Percentiles rank a stretch among this genome's conserved stretches.
phyloP scores from a whole-genome alignment of 1,140 invertebrate species.

The Melanaphis sacchari region DNA sequence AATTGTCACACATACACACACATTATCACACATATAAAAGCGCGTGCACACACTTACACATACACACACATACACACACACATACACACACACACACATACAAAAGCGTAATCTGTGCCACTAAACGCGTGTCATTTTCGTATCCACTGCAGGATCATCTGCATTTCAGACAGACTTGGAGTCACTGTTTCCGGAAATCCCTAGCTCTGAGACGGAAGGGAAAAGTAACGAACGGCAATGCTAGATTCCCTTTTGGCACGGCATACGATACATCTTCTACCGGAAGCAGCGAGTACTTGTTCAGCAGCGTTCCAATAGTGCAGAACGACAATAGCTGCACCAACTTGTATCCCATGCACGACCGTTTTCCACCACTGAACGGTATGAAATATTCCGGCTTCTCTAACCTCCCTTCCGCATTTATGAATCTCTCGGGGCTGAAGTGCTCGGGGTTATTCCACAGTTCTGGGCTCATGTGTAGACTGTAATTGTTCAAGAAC shows the following conservation, averaged over 20 bases:
- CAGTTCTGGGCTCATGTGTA: conserved; percentile 77
- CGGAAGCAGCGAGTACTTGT: conserved; percentile 60
- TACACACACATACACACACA: not conserved
- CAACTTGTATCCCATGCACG: conserved; percentile 87
- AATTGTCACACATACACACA: not conserved
- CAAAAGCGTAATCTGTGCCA: not conserved
- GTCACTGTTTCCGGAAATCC: not conserved
- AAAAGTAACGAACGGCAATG: conserved; percentile 61
- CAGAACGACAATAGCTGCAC: conserved; percentile 79
- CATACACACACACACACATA: not conserved
- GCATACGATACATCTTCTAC: conserved; percentile 57
- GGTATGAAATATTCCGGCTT: conserved; percentile 79
- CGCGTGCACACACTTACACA: not conserved
- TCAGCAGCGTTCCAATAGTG: conserved; percentile 74
- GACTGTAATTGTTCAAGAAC: conserved; percentile 86
- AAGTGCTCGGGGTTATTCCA: conserved; percentile 79
- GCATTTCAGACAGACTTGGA: not conserved
- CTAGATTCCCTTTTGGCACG: conserved; percentile 62
- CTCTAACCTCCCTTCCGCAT: conserved; percentile 63
- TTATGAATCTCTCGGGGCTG: conserved; percentile 77
- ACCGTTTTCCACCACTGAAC: conserved; percentile 84
- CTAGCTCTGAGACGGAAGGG: conserved; percentile 60
- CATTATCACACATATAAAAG: too few species aligned
- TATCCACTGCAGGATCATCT: not conserved
- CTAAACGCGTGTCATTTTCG: not conserved